These are phyloP conservation scores for Alouatta palliata DNA, from an alignment of 2,113 vertebrate genomes.

Conservation along the genomic window DNA sequence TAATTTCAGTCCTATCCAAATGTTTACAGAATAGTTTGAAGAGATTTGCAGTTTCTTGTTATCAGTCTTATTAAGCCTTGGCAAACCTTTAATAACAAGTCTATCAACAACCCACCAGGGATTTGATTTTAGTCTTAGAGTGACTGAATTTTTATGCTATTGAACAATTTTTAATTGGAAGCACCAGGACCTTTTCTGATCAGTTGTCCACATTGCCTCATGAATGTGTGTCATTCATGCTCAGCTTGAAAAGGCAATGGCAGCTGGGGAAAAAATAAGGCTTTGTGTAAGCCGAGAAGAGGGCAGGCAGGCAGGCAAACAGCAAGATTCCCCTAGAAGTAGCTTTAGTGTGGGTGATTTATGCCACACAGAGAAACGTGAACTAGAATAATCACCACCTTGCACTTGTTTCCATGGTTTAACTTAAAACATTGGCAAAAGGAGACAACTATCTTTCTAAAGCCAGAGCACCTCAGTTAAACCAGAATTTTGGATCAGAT, in stretches of 20 bases:
- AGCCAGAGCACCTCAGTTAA: not conserved
- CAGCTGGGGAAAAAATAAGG: not conserved
- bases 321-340: not conserved
- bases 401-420: not conserved
- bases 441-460: not conserved
- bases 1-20: slow-evolving; percentile 36
- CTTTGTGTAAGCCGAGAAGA: not conserved
- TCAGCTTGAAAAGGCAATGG: slow-evolving; percentile 18
- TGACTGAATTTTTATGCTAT: slow-evolving; percentile 24
- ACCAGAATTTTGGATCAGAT: not conserved
- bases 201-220: slow-evolving; percentile 39
- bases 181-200: slow-evolving; percentile 39
- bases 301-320: not conserved
- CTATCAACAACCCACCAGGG: not conserved
- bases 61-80: slow-evolving; percentile 56
- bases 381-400: not conserved
- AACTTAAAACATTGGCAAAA: slow-evolving; percentile 21
- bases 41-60: slow-evolving; percentile 43
- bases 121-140: slow-evolving; percentile 62
- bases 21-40: slow-evolving; percentile 46
- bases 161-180: slow-evolving; percentile 59
- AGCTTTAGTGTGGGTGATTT: not conserved
- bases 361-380: not conserved
- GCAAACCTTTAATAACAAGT: slow-evolving; percentile 57
- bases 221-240: not conserved